Evolutionary conservation across 2,113 vertebrate genomes (phyloP).

Genomic region (Thinocorus orbignyianus): DNA sequence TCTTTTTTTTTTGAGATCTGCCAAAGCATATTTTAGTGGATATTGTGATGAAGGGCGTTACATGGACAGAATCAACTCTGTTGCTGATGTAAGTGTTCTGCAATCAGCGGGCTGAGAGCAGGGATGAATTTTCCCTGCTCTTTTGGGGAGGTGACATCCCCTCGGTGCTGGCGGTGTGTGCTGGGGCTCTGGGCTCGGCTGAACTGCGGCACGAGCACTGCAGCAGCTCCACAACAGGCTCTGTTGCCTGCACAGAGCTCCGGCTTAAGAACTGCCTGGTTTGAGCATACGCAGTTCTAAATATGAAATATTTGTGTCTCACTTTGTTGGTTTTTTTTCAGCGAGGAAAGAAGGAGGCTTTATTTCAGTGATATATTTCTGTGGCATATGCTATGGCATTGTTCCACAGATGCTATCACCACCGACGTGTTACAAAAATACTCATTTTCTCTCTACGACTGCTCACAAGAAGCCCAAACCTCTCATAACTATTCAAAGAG

Average conservation of each 20-base stretch:
- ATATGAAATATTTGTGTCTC: neutral
- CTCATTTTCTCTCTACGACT: neutral
- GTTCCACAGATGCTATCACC: slow-evolving; percentile 36
- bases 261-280: neutral
- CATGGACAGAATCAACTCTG: neutral
- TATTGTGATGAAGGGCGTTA: neutral
- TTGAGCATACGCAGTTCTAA: neutral
- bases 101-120: neutral
- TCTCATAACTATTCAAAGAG: slow-evolving; percentile 7
- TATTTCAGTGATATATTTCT: slow-evolving; percentile 4
- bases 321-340: neutral
- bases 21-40: neutral
- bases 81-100: neutral
- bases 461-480: neutral
- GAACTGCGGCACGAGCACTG: neutral
- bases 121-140: neutral
- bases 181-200: neutral
- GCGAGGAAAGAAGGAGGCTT: neutral
- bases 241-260: neutral
- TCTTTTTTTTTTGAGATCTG: neutral
- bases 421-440: slow-evolving; percentile 1
- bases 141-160: neutral
- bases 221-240: neutral
- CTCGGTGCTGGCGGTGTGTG: rapidly evolving
- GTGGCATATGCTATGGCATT: slow-evolving; percentile 15